Percentiles rank a stretch among this genome's conserved stretches.
Conservation (phyloP, 2,888 invertebrate genomes). For the Chymomyza procnemis region DNA sequence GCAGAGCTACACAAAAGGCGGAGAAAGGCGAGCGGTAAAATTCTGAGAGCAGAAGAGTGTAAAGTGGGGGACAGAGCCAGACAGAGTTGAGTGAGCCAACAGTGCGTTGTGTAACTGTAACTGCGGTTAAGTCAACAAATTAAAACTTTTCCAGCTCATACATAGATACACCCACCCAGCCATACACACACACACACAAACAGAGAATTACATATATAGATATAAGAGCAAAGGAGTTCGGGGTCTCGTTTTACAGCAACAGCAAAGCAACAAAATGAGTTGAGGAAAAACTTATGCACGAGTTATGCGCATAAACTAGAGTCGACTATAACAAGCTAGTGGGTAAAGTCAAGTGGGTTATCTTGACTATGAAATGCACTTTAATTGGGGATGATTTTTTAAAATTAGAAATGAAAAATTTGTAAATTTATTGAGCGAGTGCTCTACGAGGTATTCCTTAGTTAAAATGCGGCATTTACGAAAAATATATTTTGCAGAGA, state of each 20-base stretch:
- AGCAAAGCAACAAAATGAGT: neutral
- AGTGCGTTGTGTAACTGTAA: slow-evolving; percentile 55
- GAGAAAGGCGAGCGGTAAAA: neutral
- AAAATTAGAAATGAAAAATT: no score
- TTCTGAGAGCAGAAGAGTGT: neutral
- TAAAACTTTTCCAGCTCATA: slow-evolving; percentile 57
- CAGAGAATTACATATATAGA: no score
- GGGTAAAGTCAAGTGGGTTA: neutral
- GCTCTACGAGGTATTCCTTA: no score
- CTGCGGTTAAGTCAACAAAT: slow-evolving; percentile 74
- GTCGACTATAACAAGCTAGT: slow-evolving; percentile 17
- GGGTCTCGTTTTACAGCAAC: neutral
- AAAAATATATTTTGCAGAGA: no score
- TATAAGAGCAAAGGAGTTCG: neutral
- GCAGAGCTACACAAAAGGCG: neutral
- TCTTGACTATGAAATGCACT: no score
- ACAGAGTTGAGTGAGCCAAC: neutral
- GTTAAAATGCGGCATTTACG: no score
- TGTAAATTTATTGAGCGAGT: no score
- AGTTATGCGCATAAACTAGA: slow-evolving; percentile 63
- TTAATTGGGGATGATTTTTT: no score
- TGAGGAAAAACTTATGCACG: slow-evolving; percentile 55
- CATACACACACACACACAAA: neutral
- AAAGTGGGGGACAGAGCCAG: neutral
- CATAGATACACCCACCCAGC: neutral